These are phyloP conservation scores for Lonchura striata DNA, from an alignment of 2,113 vertebrate genomes.

Conservation along the genomic window DNA sequence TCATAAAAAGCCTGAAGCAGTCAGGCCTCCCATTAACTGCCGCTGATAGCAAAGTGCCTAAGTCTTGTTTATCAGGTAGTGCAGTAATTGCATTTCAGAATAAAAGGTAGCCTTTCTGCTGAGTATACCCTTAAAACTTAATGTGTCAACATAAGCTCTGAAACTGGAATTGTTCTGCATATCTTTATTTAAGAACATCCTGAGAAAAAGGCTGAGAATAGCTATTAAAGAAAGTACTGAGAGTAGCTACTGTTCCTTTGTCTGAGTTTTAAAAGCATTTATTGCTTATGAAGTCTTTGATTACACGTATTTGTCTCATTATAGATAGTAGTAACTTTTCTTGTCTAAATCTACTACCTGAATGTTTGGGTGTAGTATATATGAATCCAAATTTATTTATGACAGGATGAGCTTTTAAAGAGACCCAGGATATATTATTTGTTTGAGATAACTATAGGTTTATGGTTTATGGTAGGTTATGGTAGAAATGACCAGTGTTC, in stretches of 20 bases:
- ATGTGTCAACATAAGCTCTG: background rate
- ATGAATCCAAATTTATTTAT: background rate
- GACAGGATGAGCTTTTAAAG: background rate
- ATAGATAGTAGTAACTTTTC: background rate
- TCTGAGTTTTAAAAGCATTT: background rate
- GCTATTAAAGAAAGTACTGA: background rate
- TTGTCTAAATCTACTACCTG: background rate
- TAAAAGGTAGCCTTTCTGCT: background rate
- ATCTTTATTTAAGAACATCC: background rate
- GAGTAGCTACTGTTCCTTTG: background rate
- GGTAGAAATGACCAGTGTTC: background rate
- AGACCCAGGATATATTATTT: background rate
- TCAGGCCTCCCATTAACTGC: slow-evolving; percentile 10
- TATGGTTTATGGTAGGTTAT: no score
- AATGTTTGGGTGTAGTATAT: background rate
- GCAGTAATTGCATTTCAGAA: slow-evolving; percentile 18
- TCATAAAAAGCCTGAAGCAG: slow-evolving; percentile 6
- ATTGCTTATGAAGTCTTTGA: background rate
- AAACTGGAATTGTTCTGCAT: background rate
- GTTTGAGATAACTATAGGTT: background rate
- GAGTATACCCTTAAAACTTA: background rate
- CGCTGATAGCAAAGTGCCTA: background rate
- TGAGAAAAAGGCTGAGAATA: background rate
- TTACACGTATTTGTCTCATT: background rate
- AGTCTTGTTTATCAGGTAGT: background rate